A percentile compares a stretch with the other conserved stretches of the same genome.
Conservation (phyloP, 2,888 invertebrate species). For the Brachycybe producta region DNA sequence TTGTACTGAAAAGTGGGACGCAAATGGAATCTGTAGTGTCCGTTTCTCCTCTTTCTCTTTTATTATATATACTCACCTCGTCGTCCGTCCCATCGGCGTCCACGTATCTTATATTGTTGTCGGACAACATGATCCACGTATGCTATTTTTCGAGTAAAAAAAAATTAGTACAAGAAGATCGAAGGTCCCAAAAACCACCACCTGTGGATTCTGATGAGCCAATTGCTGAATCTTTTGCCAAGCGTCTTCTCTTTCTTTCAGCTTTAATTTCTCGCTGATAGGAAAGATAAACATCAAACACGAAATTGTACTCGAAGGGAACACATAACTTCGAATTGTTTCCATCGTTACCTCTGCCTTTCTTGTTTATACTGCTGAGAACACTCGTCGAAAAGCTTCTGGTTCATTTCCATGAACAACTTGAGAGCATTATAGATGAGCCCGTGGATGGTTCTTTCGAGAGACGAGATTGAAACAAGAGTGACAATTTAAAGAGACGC, state of each 20-base stretch:
- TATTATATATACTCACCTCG: no score
- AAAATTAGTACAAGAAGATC: no score
- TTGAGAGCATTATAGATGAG: constrained; percentile 99
- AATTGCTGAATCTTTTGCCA: constrained; percentile 75
- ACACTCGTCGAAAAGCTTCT: constrained; percentile 96
- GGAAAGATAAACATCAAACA: no score
- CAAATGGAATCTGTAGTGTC: no score
- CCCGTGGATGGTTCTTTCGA: constrained; percentile 95
- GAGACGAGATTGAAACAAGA: neutral
- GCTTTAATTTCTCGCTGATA: constrained; percentile 57
- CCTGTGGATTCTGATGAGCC: constrained; percentile 56
- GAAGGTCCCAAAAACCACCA: no score
- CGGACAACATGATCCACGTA: constrained; percentile 9
- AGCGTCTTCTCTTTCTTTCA: constrained; percentile 69
- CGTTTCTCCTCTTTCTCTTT: no score
- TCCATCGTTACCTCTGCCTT: constrained; percentile 97
- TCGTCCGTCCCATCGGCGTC: no score
- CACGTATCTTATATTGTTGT: no score
- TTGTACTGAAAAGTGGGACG: no score
- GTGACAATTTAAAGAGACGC: neutral
- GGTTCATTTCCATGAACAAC: constrained; percentile 99
- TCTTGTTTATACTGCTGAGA: constrained; percentile 98
- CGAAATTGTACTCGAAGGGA: no score
- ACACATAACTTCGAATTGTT: no score
- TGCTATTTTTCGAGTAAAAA: no score